Conservation (phyloP, 2,888 invertebrate genomes). For the Spatulosminthurus flaviceps region DNA sequence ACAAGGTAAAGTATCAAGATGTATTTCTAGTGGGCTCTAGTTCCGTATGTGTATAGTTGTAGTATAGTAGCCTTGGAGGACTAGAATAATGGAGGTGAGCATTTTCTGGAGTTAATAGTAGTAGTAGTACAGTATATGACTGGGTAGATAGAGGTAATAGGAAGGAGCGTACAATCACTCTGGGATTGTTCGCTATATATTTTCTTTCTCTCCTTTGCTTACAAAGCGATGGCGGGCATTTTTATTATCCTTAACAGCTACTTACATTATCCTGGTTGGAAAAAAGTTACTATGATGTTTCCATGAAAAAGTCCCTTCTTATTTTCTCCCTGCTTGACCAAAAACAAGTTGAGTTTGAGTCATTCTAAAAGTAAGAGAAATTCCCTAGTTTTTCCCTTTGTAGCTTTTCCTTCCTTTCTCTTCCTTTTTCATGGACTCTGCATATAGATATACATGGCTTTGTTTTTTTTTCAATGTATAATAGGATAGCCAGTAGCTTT, state of each 20-base stretch:
- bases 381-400: neutral
- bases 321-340: no score
- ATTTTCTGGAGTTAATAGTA: no score
- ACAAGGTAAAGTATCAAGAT: neutral
- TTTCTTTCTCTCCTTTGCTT: neutral
- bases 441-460: neutral
- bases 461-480: neutral
- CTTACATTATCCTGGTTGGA: no score
- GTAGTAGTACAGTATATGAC: neutral
- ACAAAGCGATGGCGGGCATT: neutral
- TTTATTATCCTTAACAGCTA: neutral
- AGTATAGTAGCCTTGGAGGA: no score
- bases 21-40: constrained; percentile 1
- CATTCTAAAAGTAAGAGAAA: no score
- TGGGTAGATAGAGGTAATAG: neutral
- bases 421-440: neutral
- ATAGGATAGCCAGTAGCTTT: constrained; percentile 1
- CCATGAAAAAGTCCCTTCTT: no score
- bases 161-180: constrained; percentile 26
- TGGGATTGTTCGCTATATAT: neutral
- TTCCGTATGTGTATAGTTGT: no score
- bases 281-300: no score
- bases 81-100: constrained; percentile 24
- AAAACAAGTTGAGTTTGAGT: no score
- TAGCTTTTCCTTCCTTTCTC: constrained; percentile 2